phyloP scores from a whole-genome alignment of 2,797 vertebrate genomes.

The Callimico goeldii region DNA sequence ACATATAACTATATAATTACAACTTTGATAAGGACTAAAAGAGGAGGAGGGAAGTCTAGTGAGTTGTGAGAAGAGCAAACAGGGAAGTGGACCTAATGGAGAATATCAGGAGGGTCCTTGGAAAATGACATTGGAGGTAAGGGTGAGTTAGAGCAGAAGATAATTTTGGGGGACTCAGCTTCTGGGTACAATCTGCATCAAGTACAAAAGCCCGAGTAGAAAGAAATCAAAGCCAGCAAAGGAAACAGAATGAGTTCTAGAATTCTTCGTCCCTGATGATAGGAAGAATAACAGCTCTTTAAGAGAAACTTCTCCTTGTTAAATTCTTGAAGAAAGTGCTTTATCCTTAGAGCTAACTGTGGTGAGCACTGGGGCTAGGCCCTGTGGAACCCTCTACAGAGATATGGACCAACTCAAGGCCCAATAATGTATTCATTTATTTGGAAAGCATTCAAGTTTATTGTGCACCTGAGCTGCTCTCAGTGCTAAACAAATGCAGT shows the following conservation, averaged over 20 bases:
- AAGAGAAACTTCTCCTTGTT: background rate
- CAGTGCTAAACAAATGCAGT: background rate
- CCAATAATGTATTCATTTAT: no score
- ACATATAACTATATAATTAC: constrained; percentile 34
- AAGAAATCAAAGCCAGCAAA: background rate
- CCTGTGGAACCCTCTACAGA: background rate
- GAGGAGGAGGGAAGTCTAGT: background rate
- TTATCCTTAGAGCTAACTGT: background rate
- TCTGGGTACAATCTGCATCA: background rate
- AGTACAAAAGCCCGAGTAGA: background rate
- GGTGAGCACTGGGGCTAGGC: no score
- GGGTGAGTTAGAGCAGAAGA: no score
- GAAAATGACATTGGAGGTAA: background rate
- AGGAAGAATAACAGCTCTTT: background rate
- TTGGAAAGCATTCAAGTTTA: background rate
- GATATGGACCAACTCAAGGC: background rate
- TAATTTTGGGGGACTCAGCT: background rate
- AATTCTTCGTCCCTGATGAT: background rate
- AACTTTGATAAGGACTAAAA: background rate
- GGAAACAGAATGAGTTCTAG: accelerated
- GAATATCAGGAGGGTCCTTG: background rate
- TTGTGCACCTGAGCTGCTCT: background rate
- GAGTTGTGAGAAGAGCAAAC: background rate
- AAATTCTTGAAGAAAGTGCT: background rate
- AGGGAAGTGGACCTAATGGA: background rate